phyloP scores from a whole-genome alignment of 1,140 invertebrate species.

The Acromyrmex echinatior region DNA sequence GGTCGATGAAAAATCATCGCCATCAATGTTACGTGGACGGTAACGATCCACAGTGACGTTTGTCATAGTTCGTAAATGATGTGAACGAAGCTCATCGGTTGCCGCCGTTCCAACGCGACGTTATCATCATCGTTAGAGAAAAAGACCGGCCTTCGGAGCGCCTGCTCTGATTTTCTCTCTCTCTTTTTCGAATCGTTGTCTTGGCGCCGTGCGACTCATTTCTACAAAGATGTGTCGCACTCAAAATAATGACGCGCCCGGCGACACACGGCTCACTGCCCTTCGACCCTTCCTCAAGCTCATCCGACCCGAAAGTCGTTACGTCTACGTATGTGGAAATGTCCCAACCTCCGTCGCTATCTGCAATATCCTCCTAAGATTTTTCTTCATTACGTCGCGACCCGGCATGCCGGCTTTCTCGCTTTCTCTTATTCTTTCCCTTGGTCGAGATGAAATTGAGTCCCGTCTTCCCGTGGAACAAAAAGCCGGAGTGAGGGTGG shows the following conservation, averaged over 20 bases:
- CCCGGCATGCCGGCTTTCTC: conserved; percentile 30
- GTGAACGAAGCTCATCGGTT: conserved; percentile 36
- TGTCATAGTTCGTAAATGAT: conserved; percentile 55
- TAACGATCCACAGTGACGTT: conserved; percentile 66
- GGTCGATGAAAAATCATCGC: conserved; percentile 65
- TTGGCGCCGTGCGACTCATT: conserved; percentile 68
- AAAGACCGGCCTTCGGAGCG: conserved; percentile 56
- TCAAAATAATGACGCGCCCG: conserved; percentile 73
- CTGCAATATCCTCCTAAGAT: conserved; percentile 70
- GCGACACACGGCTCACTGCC: conserved; percentile 41
- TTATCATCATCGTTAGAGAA: conserved; percentile 77
- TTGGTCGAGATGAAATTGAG: conserved; percentile 66
- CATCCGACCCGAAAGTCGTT: conserved; percentile 60
- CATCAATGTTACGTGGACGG: conserved; percentile 66
- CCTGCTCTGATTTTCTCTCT: conserved; percentile 13
- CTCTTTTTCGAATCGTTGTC: conserved; percentile 60
- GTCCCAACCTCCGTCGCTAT: conserved; percentile 44
- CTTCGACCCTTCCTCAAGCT: conserved; percentile 49
- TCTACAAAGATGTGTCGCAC: conserved; percentile 65
- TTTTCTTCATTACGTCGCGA: conserved; percentile 71
- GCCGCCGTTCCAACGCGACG: conserved; percentile 56
- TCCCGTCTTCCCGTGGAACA: conserved; percentile 42
- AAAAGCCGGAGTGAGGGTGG: conserved; percentile 45
- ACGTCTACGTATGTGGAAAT: conserved; percentile 70
- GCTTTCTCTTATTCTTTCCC: conserved; percentile 55